Evolutionary conservation across 2,113 vertebrate species (phyloP), one percentile per base, ranked within the genome.

Genomic region (Excalfactoria chinensis): DNA sequence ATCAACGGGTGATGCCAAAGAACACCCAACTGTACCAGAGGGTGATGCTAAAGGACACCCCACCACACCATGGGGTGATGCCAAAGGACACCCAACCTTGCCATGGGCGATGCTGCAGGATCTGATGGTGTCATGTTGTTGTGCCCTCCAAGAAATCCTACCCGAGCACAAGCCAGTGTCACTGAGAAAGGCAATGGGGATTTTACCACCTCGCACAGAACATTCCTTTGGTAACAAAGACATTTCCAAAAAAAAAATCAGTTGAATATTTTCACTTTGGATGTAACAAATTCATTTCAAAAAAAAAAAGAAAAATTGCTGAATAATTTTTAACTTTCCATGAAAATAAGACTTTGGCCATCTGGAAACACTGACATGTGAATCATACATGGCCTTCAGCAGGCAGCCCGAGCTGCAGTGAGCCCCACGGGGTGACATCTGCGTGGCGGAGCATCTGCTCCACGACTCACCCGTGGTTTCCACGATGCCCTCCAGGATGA

Each of bases 401-500:
- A 30, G 72, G 55, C 48, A 11, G 32, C 2, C 22, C 1, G 40
- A 66, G 55, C 18, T 13, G 9, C 0, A 20, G 60, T 0, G 3
- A 32, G 60, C 63, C 56, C 76, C 3, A 23, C 13, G 1, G 58
- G 53, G 23, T 2, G 15, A 25, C 64, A 14, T 9, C 25, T 20
- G 44, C 15, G 28, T 2, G 9, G 1, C 3, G 3, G 25, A 12
- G 69, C n/a, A 2, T 25, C 44, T 19, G 44, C 40, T 9, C 41
- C 25, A 26, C 84, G 62, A 97, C 99, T 99, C 97, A 99, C 99
- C 99, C 49, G 99, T 99, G 21, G 99, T 99, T 96, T 99, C 99
- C 74, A 99, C 99, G 89, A 99, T 99, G 77, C 99, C 99, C 97
- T 99, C 99, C 64, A 99, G 98, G 97, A 99, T 99, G 97, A 99